Base-by-base conservation (phyloP, 2,888 invertebrate species). In the Plutella xylostella region DNA sequence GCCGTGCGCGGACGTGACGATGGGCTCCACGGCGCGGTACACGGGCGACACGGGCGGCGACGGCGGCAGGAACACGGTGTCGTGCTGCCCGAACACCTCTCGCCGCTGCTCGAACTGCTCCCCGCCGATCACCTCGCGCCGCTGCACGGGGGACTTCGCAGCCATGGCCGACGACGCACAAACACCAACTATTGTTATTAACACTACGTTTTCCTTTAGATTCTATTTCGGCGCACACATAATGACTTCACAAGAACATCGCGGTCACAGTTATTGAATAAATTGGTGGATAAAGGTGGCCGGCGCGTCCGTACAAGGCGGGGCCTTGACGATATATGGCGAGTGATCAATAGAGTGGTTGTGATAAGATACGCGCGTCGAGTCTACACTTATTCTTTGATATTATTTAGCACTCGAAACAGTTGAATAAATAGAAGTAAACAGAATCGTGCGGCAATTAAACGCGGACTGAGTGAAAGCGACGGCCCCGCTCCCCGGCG, bases 181-280 rank as follows among this genome's bases (percentile, higher is more conserved):
- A 75, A 80, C 82, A 79, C 74, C 80, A 78, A 71, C 78, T 78
- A 78, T 78, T 75, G 72, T 75, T 73, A 76, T 78, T 77, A 71
- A 76, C 72, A 72, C 71, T 76, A 73, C 11, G 33, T 79, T 80
- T 83, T 80, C 80, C 79, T 76, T 76, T 72, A 77, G 22, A 65
- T 71, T 80, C 82, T 80, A 80, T 83, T 83, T 80, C 67, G 58
- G 78, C 66, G 64, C 74, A 65, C 80, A 78, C 80, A 78, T 79
- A 73, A 82, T 80, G 79, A 79, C 71, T 79, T 79, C 79, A 78
- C 75, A 72, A 74, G 76, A 74, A 68, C 80, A 77, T 77, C 73
- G 73, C 74, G 72, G 59, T 37, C 37, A 37, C 37, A 11, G 28
- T 28, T 12, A 37, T 18, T 20, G 70, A 61, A 67, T 69, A 71